Evolutionary conservation across 2,797 vertebrate genomes (phyloP).

Genomic region (Chaenodraco wilsoni): DNA sequence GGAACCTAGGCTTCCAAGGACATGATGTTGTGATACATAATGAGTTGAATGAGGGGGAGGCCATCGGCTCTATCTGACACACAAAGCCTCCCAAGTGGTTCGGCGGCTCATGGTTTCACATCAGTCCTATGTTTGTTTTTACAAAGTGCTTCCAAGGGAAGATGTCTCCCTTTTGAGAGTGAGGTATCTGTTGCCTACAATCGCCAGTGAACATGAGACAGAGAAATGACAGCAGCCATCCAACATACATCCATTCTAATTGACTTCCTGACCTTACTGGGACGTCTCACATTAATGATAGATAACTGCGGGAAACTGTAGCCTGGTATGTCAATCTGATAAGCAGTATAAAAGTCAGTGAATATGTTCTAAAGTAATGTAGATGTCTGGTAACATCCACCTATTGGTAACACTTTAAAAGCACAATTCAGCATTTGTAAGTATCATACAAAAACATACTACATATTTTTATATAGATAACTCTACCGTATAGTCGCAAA

Average conservation of each 20-base stretch:
- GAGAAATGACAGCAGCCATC: conserved; percentile 70
- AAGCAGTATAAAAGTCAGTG: conserved; percentile 13
- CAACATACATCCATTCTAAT: conserved; percentile 81
- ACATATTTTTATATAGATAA: not conserved
- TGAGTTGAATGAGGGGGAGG: conserved; percentile 20
- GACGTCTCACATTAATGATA: conserved; percentile 74
- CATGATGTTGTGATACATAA: conserved; percentile 35
- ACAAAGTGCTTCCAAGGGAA: conserved; percentile 64
- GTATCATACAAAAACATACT: not conserved
- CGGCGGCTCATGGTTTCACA: conserved; percentile 69
- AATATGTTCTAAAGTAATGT: conserved; percentile 1
- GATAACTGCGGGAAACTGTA: conserved; percentile 71
- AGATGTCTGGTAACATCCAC: not conserved
- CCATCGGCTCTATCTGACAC: conserved; percentile 69
- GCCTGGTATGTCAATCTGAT: conserved; percentile 22
- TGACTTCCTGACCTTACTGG: conserved; percentile 80
- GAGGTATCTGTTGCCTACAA: conserved; percentile 56
- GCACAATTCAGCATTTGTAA: not conserved
- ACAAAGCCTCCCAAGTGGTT: conserved; percentile 60
- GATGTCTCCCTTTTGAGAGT: conserved; percentile 62
- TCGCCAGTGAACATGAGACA: conserved; percentile 71
- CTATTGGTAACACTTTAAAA: not conserved
- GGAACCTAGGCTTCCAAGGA: not conserved
- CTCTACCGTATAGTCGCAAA: no score
- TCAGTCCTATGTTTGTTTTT: conserved; percentile 77